Conservation (phyloP, 2,888 invertebrate genomes). For the Himalopsyche tibetana region DNA sequence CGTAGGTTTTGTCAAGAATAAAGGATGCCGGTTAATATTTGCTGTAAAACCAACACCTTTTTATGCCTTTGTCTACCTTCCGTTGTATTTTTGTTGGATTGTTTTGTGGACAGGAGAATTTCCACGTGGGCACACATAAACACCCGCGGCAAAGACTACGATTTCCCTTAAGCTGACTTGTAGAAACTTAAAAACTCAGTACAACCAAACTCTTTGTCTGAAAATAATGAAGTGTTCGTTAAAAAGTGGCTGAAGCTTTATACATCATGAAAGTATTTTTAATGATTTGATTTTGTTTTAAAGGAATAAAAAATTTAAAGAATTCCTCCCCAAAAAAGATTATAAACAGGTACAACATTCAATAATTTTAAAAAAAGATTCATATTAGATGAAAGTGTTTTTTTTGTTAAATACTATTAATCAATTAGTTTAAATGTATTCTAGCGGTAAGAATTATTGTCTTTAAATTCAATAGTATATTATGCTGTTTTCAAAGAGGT, state of each 20-base stretch:
- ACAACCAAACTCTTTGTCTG: slow-evolving; percentile 12
- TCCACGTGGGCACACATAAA: slow-evolving; percentile 37
- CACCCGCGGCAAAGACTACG: slow-evolving; percentile 21
- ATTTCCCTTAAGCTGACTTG: slow-evolving; percentile 37
- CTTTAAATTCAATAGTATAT: too few relatives aligned
- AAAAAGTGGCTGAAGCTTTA: slow-evolving; percentile 5
- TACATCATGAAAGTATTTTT: neutral
- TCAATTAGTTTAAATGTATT: too few relatives aligned
- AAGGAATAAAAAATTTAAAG: too few relatives aligned
- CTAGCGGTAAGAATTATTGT: too few relatives aligned
- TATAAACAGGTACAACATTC: too few relatives aligned
- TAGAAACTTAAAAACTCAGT: slow-evolving; percentile 29
- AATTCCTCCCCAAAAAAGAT: too few relatives aligned
- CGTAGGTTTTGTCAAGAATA: neutral
- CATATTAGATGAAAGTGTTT: too few relatives aligned
- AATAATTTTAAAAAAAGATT: too few relatives aligned
- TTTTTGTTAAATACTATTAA: too few relatives aligned
- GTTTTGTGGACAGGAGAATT: slow-evolving; percentile 35
- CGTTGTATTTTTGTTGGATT: slow-evolving; percentile 36
- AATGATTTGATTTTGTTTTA: neutral
- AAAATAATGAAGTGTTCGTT: slow-evolving; percentile 24
- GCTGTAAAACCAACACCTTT: slow-evolving; percentile 23
- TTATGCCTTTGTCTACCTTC: slow-evolving; percentile 16
- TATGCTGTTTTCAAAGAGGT: too few relatives aligned
- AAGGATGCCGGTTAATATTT: slow-evolving; percentile 7